Percentiles rank a stretch among this genome's conserved stretches.
phyloP scores from a whole-genome alignment of 2,888 invertebrate species.

The Heterodera filipjevi region DNA sequence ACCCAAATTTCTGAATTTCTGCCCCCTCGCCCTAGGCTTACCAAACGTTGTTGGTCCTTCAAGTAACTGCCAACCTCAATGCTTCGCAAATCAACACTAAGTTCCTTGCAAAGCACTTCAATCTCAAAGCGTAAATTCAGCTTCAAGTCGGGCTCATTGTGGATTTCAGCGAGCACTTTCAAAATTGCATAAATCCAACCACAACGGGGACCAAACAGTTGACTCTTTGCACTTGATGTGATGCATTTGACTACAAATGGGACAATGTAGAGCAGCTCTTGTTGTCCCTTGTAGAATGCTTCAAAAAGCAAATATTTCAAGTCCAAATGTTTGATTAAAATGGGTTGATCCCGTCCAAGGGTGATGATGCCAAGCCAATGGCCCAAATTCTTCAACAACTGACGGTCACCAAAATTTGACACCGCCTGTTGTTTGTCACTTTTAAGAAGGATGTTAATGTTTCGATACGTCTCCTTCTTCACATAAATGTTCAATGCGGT shows the following conservation, averaged over 20 bases:
- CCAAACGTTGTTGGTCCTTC: constrained; percentile 83
- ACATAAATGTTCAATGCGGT: constrained; percentile 83
- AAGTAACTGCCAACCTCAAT: constrained; percentile 67
- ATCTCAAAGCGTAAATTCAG: constrained; percentile 98
- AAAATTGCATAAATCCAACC: constrained; percentile 98
- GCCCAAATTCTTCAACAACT: constrained; percentile 93
- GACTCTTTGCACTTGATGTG: constrained; percentile 90
- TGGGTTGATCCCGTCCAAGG: constrained; percentile 87
- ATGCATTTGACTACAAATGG: constrained; percentile 97
- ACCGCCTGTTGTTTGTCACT: constrained; percentile 87
- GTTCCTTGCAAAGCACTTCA: constrained; percentile 74
- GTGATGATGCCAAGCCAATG: constrained; percentile 99
- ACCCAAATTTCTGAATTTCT: too few relatives aligned
- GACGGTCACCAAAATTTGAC: constrained; percentile 96
- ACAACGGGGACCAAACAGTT: constrained; percentile 91
- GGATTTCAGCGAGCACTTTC: constrained; percentile 93
- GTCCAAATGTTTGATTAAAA: constrained; percentile 80
- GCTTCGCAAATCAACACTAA: constrained; percentile 52
- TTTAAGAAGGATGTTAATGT: constrained; percentile 87
- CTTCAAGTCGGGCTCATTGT: constrained; percentile 93
- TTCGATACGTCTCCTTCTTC: constrained; percentile 90
- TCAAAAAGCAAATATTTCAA: constrained; percentile 91
- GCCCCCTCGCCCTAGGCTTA: constrained; percentile 64
- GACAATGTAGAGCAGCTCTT: constrained; percentile 94
- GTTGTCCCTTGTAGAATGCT: constrained; percentile 95